Evolutionary conservation across 2,888 invertebrate species (phyloP), one percentile per base, ranked within the genome.

Genomic region (Didymodactylos carnosus): DNA sequence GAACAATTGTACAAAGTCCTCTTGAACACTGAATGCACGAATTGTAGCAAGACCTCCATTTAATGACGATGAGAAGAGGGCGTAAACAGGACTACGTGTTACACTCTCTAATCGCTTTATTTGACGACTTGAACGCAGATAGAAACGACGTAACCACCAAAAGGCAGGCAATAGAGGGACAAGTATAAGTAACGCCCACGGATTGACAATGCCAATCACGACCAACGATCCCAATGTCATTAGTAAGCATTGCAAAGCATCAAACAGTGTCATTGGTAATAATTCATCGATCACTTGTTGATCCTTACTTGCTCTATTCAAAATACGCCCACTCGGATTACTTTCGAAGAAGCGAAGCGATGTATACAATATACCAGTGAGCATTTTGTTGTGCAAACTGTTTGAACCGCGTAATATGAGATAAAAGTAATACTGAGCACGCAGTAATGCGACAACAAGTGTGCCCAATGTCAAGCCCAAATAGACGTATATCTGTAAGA

Each of bases 31-130:
- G 81, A 91, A 93, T 0, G 94, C 91, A 73, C 95, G 87, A 70
- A 97, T 93, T 0, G 94, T 94, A 0, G 91, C 88, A 76, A 97
- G 86, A 0, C 95, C 95, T 81, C 91, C 90, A 8, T 97, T 85
- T 0, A 92, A 89, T 39, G 53, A 62, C 1, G 53, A 62, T 19
- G 53, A 62, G 35, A 62, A 62, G 3, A 62, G 19, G 16, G 53
- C 53, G n/a, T 62, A 62, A 35, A 62, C 53, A 62, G 53, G 35
- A 62, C 53, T 62, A 62, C 53, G 53, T 62, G 53, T 62, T 10
- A 74, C 40, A 35, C 51, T 74, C 19, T 74, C 74, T 39, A 74
- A 25, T 71, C 74, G n/a, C 25, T 74, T 74, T 16, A 74, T 43
- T 53, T 74, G 71, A 27, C 74, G 51, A n/a, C 71, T 71, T 14